Base-by-base conservation (phyloP, 2,888 invertebrate genomes). In the Drosophila eohydei region DNA sequence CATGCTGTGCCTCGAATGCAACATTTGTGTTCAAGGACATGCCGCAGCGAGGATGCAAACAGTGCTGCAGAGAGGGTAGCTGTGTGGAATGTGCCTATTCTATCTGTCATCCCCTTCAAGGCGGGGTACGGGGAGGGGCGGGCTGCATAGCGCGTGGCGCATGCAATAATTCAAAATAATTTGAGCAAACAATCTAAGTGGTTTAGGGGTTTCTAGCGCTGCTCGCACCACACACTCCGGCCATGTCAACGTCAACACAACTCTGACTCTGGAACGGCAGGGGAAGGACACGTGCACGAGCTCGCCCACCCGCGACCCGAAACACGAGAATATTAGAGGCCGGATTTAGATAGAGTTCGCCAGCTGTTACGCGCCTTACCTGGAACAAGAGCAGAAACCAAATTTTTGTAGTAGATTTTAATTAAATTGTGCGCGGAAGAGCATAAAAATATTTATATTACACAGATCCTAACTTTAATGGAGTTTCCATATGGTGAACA, bases 11-110 rank as follows among this genome's bases (percentile, higher is more conserved):
- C 46, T 44, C 48, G 83, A 86, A 87, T 86, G 89, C 86, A 86
- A 86, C 86, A 86, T 86, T 86, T 89, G 89, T 82, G 83, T 54
- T 79, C 88, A 87, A 86, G 85, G 85, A 84, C 89, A 78, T 51
- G 66, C 61, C 46, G 14, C 68, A 77, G 38, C 32, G 34, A 38
- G 41, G 40, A 62, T 65, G 65, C 36, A 48, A 58, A 58, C 63
- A 50, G 26, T 55, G 55, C 30, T 40, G n/a, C 12, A 21, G 38
- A 21, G 51, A 40, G 68, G 68, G 62, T 77, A 61, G 73, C 51
- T 28, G 16, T 36, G 16, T n/a, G 26, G 36, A 28, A 21, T 30
- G 41, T 30, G 41, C 50, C n/a, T 30, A 34, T 34, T 7, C 51
- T 36, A 30, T 26, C 43, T n/a, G 14, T 40, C 41, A 12, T 58